phyloP scores from a whole-genome alignment of 2,797 vertebrate species.

The Thunnus albacares region DNA sequence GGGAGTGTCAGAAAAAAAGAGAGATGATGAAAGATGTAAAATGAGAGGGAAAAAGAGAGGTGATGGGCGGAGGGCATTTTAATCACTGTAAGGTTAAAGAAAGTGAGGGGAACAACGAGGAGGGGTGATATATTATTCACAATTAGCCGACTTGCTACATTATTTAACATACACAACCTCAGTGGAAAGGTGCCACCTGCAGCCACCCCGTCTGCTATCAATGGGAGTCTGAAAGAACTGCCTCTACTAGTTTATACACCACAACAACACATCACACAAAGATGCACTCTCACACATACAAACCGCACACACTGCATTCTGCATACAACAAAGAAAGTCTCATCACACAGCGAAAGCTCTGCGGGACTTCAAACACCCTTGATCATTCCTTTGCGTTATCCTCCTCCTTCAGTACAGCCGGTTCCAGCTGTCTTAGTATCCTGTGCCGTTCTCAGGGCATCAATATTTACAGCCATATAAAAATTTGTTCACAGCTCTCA shows the following conservation, averaged over 20 bases:
- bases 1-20: background rate
- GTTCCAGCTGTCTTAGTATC: slow-evolving; percentile 30
- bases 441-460: slow-evolving; percentile 38
- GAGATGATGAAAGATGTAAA: slow-evolving; percentile 36
- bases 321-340: slow-evolving; percentile 23
- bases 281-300: background rate
- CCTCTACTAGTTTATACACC: slow-evolving; percentile 10
- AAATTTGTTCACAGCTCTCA: slow-evolving; percentile 54
- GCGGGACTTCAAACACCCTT: slow-evolving; percentile 30
- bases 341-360: slow-evolving; percentile 18
- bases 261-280: slow-evolving; percentile 15
- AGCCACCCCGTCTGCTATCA: slow-evolving; percentile 28
- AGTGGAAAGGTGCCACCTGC: slow-evolving; percentile 33
- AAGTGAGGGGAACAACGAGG: slow-evolving; percentile 13
- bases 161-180: slow-evolving; percentile 68
- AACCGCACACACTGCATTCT: slow-evolving; percentile 8
- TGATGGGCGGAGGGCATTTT: slow-evolving; percentile 35
- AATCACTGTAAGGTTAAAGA: slow-evolving; percentile 44
- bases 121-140: slow-evolving; percentile 61
- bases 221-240: slow-evolving; percentile 22
- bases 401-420: background rate
- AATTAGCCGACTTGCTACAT: slow-evolving; percentile 57
- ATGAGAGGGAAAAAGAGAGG: slow-evolving; percentile 21
- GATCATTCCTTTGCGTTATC: slow-evolving; percentile 26
- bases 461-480: slow-evolving; percentile 63